Base-by-base conservation (phyloP, 1,140 invertebrate genomes). In the Calliphora vicina region DNA sequence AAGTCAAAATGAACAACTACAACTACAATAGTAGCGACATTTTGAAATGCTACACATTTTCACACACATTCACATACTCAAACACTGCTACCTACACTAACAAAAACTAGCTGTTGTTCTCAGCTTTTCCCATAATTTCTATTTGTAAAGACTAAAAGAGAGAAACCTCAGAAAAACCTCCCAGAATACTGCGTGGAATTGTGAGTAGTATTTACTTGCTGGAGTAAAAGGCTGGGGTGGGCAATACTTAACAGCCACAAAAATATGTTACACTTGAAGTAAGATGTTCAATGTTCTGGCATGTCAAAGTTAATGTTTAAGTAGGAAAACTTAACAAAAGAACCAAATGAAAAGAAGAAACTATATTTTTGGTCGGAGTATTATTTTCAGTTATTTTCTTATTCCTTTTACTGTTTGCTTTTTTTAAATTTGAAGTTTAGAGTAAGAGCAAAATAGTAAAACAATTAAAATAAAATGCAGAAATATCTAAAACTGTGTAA, bases 221-320 rank as follows among this genome's bases (percentile, higher is more conserved):
- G 57, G 57, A 10, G 20, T 12, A 67, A 23, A 4, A 67, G 20
- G 72, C 23, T 13, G n/a, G n/a, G 43, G 35, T 20, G 2, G 61
- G 61, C 9, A n/a, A 23, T 25, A 23, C n/a, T 67, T 23, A 43
- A 78, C 35, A 78, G 10, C 74, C 74, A 78, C 74, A 78, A 78
- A 78, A 78, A 78, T 78, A 78, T 78, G 74, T 78, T 78, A 78
- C 74, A 78, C 74, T 78, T 78, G 35, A 43, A 74, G 29, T 74
- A 74, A 23, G 61, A 20, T 67, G 61, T 67, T 20, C 50, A 15
- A n/a, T 57, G 45, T n/a, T 57, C 13, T 57, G 45, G 13, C 4
- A 23, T 67, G 61, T 23, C 20, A 23, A 67, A 67, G 61, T 67
- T 67, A 67, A 67, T 67, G 61, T 67, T 67, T 67, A 23, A 67